Evolutionary conservation across 2,888 invertebrate genomes (phyloP), one percentile per base, ranked within the genome.

Genomic region (Enoplolaimus lenunculus): DNA sequence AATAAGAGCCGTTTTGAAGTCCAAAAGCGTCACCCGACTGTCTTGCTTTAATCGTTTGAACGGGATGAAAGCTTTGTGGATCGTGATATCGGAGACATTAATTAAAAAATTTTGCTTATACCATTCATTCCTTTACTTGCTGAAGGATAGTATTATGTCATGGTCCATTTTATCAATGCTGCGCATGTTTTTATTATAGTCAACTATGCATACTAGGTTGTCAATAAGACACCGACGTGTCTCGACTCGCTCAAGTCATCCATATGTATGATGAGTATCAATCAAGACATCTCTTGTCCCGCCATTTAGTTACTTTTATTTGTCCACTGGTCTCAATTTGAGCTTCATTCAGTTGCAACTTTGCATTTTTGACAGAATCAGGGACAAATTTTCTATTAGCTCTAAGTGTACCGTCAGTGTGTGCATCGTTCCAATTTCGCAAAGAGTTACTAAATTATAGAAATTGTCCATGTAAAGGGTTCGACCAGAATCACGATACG

Each of bases 391-490:
- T 66, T 3, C 67, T 2, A n/a, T 31, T 34, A 26, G 34, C 13
- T n/a, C 67, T 31, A 2, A 66, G 33, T 33, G 67, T 66, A 3
- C 67, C 67, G 31, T 31, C 26, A 7, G 7, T 45, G 21, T 45
- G 45, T 21, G 21, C 45, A 21, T 21, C 7, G 21, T 7, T 45
- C 7, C 21, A 7, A 45, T 13, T 7, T 45, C 7, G 45, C 45
- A 31, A 21, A 66, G 67, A 7, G 31, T 29, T 31, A 66, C 67
- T 33, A 34, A 66, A 34, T 66, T 66, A 34, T 34, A 66, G 34
- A 34, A 34, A 66, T 66, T 66, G 7, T 66, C 67, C 67, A 66
- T 66, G 34, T 34, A 66, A n/a, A n/a, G n/a, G n/a, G n/a, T n/a
- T n/a, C n/a, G n/a, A n/a, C n/a, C n/a, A n/a, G n/a, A n/a, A n/a